Base-by-base conservation (phyloP, 2,797 vertebrate genomes). In the Morus bassanus region DNA sequence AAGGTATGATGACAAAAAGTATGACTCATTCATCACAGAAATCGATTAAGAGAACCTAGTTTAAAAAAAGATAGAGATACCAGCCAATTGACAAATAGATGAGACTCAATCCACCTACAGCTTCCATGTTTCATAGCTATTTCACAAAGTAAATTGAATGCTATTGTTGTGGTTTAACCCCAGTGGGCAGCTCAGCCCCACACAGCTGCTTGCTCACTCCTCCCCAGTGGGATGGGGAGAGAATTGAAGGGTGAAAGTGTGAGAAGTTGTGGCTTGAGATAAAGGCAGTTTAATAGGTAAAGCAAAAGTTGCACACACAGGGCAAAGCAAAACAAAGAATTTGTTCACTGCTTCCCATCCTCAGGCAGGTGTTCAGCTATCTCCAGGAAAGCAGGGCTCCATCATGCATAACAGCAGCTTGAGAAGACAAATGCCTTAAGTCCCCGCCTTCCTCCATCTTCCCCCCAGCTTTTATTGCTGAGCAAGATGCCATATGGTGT, bases 371-470 rank as follows among this genome's bases (percentile, higher is more conserved):
- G 48, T 11, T 51, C 67, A 30, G 67, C 35, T 14, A 7, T 21
- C 0, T 10, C 41, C 33, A 39, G 63, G 63, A 65, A 24, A 65
- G 33, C 50, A 24, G 61, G 25, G 7, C 2, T 48, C 3, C 16
- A 2, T 59, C 19, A 10, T 2, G 0, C 4, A 0, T 23, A 30
- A 46, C 3, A 0, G 54, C 23, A 14, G 14, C 43, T 59, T 30
- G 41, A 3, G 7, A 46, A 30, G 33, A 21, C 25, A n/a, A 46
- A 46, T 22, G 33, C 33, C 4, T 1, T 22, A 22, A n/a, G 4
- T 73, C 39, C 37, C 22, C 9, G 50, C 9, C 51, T 33, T 25
- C 39, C 13, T n/a, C 17, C 28, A 13, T 4, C 9, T 21, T 18
- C 8, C 6, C 5, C 8, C 11, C 54, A 35, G 41, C 41, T 23